Conservation (phyloP, 2,797 vertebrate genomes). For the Clamator glandarius region DNA sequence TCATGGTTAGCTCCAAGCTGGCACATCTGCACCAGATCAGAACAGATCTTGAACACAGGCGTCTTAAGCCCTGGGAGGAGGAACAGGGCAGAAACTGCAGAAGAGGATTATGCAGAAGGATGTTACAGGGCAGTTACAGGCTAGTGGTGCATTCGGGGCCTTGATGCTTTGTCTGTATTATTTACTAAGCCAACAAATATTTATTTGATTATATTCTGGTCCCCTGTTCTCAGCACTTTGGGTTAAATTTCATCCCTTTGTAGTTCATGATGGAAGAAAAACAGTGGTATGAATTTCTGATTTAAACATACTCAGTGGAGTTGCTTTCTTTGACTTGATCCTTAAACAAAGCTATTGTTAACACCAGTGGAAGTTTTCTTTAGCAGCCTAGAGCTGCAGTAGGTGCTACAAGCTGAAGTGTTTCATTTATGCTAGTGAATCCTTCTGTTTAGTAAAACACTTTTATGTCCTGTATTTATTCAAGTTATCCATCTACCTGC, state of each 20-base stretch:
- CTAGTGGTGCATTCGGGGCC: not conserved
- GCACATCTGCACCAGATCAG: not conserved
- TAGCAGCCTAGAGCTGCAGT: not conserved
- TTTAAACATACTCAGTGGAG: not conserved
- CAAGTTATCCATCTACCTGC: not conserved
- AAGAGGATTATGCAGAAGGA: not conserved
- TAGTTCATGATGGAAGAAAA: not conserved
- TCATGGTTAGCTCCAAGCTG: not conserved
- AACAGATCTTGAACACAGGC: not conserved
- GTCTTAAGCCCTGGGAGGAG: not conserved
- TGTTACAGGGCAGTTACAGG: not conserved
- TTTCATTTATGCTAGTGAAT: not conserved
- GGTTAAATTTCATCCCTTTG: not conserved
- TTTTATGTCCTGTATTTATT: not conserved
- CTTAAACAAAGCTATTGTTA: not conserved
- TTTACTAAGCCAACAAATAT: not conserved
- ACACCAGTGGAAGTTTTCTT: not conserved
- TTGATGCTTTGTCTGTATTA: not conserved
- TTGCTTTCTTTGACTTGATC: not conserved
- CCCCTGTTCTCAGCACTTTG: not conserved
- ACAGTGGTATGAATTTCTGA: not conserved
- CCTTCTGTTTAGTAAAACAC: not conserved
- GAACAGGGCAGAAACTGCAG: not conserved
- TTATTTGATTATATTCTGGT: not conserved
- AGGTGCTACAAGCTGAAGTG: not conserved